phyloP scores from a whole-genome alignment of 2,113 vertebrate species.

The Ellobius talpinus region DNA sequence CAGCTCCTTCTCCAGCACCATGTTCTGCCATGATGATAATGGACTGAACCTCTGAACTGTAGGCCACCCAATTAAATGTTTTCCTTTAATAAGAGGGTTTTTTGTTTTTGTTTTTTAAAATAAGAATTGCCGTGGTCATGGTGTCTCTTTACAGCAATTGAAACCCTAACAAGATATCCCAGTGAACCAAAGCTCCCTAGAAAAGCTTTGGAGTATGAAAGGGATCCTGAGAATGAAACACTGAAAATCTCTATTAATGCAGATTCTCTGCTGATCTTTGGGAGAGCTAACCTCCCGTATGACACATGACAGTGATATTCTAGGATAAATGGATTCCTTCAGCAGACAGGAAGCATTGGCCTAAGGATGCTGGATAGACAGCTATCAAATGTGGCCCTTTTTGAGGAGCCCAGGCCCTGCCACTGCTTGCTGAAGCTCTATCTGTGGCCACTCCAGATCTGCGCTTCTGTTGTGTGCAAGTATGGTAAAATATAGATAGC shows the following conservation, averaged over 20 bases:
- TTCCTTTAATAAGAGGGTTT: no score
- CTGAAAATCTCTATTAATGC: background rate
- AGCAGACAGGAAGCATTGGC: background rate
- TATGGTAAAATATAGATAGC: background rate
- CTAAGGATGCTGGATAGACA: background rate
- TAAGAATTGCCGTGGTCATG: no score
- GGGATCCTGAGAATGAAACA: background rate
- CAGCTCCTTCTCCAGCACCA: no score
- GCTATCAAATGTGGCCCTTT: background rate
- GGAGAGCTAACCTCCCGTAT: background rate
- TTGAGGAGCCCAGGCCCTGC: no score
- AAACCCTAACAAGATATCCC: background rate
- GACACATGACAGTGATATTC: background rate
- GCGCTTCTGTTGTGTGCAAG: background rate
- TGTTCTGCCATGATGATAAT: no score
- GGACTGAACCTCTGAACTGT: no score
- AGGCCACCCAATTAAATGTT: no score
- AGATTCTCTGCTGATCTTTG: background rate
- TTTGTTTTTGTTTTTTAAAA: no score
- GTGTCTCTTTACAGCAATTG: no score
- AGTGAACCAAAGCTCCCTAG: background rate
- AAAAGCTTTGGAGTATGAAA: constrained; percentile 12
- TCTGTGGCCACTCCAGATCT: background rate
- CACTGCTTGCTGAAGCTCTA: background rate
- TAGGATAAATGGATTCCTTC: background rate